These are phyloP conservation scores for Lobophora halterata DNA, from an alignment of 2,888 invertebrate species.

Conservation along the genomic window DNA sequence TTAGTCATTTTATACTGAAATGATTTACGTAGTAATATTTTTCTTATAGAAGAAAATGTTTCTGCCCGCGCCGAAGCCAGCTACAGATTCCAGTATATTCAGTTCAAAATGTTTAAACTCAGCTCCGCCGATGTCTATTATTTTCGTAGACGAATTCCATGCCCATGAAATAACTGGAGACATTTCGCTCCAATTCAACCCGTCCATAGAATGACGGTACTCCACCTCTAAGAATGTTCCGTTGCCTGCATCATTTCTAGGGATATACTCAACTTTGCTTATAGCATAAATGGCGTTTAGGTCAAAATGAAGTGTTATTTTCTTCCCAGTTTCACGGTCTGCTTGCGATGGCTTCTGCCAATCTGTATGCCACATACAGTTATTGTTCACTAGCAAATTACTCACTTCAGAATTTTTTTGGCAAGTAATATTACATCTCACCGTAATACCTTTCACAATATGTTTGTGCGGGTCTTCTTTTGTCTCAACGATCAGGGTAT, in stretches of 20 bases:
- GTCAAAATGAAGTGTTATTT: conserved; percentile 47
- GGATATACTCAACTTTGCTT: conserved; percentile 56
- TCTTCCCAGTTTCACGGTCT: conserved; percentile 33
- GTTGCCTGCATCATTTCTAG: conserved; percentile 58
- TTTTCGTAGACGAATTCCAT: conserved; percentile 45
- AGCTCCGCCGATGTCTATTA: conserved; percentile 39
- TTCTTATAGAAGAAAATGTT: conserved; percentile 45
- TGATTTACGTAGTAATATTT: conserved; percentile 11
- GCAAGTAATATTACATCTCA: conserved; percentile 47
- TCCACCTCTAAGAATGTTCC: conserved; percentile 55
- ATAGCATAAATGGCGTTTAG: conserved; percentile 43
- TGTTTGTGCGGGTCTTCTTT: conserved; percentile 46
- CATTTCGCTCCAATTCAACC: conserved; percentile 44
- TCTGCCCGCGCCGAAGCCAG: conserved; percentile 60
- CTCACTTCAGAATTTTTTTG: conserved; percentile 45
- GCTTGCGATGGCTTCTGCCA: conserved; percentile 42
- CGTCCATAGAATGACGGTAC: conserved; percentile 51
- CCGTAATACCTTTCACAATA: conserved; percentile 45
- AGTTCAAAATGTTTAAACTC: conserved; percentile 52
- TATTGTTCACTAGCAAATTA: too few species aligned
- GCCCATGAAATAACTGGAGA: conserved; percentile 45
- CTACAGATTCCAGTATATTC: conserved; percentile 48
- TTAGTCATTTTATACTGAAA: background rate
- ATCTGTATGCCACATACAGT: conserved; percentile 57
- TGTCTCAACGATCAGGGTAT: conserved; percentile 43